Conservation (phyloP, 2,113 vertebrate species). For the Limanda limanda region DNA sequence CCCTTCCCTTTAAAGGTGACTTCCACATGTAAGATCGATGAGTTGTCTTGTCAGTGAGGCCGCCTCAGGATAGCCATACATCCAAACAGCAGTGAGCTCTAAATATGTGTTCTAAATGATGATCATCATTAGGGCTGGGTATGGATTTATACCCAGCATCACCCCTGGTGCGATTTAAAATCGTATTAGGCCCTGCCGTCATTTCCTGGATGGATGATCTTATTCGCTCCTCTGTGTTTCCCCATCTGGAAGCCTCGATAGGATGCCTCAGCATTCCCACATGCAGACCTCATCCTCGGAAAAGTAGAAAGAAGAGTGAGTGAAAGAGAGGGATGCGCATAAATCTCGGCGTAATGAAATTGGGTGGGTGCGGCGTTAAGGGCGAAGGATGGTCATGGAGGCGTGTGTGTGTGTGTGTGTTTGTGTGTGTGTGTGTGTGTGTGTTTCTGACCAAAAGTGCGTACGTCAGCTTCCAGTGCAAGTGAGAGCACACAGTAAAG, state of each 20-base stretch:
- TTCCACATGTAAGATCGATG: conserved; percentile 67
- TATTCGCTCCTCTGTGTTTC: conserved; percentile 60
- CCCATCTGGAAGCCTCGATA: conserved; percentile 69
- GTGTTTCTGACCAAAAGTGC: conserved; percentile 26
- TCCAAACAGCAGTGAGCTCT: conserved; percentile 65
- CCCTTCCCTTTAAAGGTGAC: conserved; percentile 64
- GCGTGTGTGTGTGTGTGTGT: neutral
- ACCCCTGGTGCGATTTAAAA: conserved; percentile 74
- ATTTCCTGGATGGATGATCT: conserved; percentile 77
- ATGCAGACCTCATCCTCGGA: conserved; percentile 55
- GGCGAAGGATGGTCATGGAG: conserved; percentile 35
- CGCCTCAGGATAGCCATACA: conserved; percentile 67
- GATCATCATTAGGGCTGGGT: conserved; percentile 71
- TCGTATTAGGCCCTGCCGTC: conserved; percentile 69
- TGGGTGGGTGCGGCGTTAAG: conserved; percentile 54
- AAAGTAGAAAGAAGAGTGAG: conserved; percentile 42
- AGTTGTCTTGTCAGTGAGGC: conserved; percentile 63
- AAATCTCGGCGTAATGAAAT: conserved; percentile 62
- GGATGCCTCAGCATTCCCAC: conserved; percentile 75
- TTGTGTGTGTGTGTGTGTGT: neutral
- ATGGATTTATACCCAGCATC: conserved; percentile 73
- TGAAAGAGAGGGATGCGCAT: conserved; percentile 27
- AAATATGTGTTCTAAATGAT: conserved; percentile 74
- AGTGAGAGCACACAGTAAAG: conserved; percentile 28
- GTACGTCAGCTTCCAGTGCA: conserved; percentile 48